Base-by-base conservation (phyloP, 1,140 invertebrate species). In the Thrips palmi region DNA sequence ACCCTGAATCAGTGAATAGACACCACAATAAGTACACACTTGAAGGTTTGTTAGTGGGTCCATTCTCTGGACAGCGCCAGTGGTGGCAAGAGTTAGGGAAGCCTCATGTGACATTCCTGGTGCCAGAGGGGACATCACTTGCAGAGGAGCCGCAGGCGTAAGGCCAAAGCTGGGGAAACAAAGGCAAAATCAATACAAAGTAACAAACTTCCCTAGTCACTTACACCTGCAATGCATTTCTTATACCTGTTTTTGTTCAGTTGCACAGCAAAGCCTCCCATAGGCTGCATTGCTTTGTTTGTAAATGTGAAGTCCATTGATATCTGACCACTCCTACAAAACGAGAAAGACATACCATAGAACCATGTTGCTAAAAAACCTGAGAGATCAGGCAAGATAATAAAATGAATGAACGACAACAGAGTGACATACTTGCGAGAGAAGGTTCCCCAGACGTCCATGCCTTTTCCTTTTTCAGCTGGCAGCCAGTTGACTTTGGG, bases 261-360 rank as follows among this genome's bases (percentile, higher is more conserved):
- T 54, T 98, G 94, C 56, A 98, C 86, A 20, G 93, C 94, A 64
- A 98, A 97, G 6, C 74, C 80, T 46, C 65, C 73, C 84, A 98
- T 94, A 11, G 89, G 77, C 52, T 97, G 91, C 88, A 98, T 94
- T 2, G 94, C 92, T 63, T 91, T 92, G 59, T 99, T 99, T 25
- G 76, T 85, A 49, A 97, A 80, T 1, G 83, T 92, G 70, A 99
- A 75, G 50, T 98, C 94, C 87, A 98, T 97, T 39, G 70, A 74
- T 24, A 96, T 78, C 57, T 83, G 77, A 4, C 81, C 84, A 52
- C 72, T 77, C 49, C 83, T 75, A 44, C 39, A 43, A 49, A 40
- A 47, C 12, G 42, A 47, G 45, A 27, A 33, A 42, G 19, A 41
- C 35, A 4, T 22, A 37, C 39, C 6, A 41, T 12, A 22, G 38